Evolutionary conservation across 2,797 vertebrate species (phyloP), one percentile per base, ranked within the genome.

Genomic region (Catostomus latipinnis): DNA sequence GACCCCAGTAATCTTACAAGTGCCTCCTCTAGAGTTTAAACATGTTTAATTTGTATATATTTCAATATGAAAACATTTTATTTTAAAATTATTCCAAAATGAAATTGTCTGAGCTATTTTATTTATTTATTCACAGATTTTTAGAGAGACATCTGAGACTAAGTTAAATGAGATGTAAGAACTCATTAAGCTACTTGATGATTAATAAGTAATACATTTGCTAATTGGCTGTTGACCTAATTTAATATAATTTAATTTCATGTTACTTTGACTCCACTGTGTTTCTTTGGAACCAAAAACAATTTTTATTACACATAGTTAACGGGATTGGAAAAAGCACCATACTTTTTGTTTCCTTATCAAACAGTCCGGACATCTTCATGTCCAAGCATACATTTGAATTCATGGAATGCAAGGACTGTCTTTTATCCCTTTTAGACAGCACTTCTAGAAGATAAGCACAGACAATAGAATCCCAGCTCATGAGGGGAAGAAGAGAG

Each of bases 321-420:
- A 63, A 45, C 6, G 43, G 43, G 70, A 11, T 71, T 57, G n/a
- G 16, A 56, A 1, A 10, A 46, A 57, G 54, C 70, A 57, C 56
- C 34, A 18, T 48, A 50, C 63, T 56, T 62, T 76, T 81, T 77
- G 73, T 69, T 78, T 81, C 85, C 87, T 86, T 72, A 9, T 46
- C 3, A 75, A 75, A 52, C n/a, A 56, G 14, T 75, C 34, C n/a
- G 10, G 5, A 75, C 22, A 49, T 75, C 52, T 57, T 72, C 62
- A 45, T 82, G 76, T 62, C 68, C 80, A 5, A 50, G 54, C 78
- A 73, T 49, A 46, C 65, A 75, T 75, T 76, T 78, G 67, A 71
- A 81, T 81, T 76, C 77, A 49, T 11, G 71, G 75, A 83, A 58
- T 89, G 85, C 85, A 80, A 58, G 78, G 87, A 84, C 63, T 89